A percentile compares a stretch with the other conserved stretches of the same genome.
Evolutionary conservation across 2,797 vertebrate species (phyloP).

Genomic region (Betta splendens): DNA sequence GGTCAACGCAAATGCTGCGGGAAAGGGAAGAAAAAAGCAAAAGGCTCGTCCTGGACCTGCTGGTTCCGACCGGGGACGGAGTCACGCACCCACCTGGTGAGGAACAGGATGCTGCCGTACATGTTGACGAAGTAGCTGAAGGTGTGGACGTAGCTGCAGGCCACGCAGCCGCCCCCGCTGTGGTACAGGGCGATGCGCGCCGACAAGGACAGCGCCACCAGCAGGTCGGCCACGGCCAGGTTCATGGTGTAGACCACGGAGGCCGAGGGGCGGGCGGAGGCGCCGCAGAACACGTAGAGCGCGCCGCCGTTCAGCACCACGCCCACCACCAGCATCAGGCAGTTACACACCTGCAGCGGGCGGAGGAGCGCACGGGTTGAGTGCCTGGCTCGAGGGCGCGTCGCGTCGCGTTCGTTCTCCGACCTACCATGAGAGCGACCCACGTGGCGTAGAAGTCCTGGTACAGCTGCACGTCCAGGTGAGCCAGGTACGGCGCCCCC

Average conservation of each 20-base stretch:
- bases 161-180: conserved; percentile 79
- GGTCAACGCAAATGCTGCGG: conserved; percentile 91
- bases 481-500: conserved; percentile 79
- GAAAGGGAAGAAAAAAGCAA: background rate
- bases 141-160: conserved; percentile 89
- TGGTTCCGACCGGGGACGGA: rapidly evolving
- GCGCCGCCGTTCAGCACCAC: conserved; percentile 90
- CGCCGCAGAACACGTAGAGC: conserved; percentile 90
- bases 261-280: conserved; percentile 83
- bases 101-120: conserved; percentile 95
- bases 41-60: background rate
- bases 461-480: conserved; percentile 83
- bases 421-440: conserved; percentile 83
- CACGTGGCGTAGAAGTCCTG: conserved; percentile 85
- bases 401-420: no score
- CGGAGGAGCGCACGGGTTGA: background rate
- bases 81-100: conserved; percentile 77
- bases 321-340: conserved; percentile 88
- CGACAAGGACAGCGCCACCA: conserved; percentile 93
- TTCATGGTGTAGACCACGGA: conserved; percentile 94
- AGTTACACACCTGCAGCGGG: conserved; percentile 78
- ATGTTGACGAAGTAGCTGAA: conserved; percentile 97
- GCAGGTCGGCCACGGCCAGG: conserved; percentile 89
- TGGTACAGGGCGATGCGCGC: conserved; percentile 90
- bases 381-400: no score